Base-by-base conservation (phyloP, 2,113 vertebrate genomes). In the Dolichotis patagonum region DNA sequence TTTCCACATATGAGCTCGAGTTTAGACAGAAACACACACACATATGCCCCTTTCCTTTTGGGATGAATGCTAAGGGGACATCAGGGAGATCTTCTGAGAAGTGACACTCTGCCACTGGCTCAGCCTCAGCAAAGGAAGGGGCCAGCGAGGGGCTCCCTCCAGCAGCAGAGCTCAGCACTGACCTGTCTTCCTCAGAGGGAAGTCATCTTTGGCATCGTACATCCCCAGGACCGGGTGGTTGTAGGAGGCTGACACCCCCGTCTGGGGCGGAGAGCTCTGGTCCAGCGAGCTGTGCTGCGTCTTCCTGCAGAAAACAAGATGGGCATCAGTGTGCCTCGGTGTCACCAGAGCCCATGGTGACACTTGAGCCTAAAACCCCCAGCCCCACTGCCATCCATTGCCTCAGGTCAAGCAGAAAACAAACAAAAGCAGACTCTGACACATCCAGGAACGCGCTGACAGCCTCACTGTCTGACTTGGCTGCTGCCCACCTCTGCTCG, bases 121-220 rank as follows among this genome's bases (percentile, higher is more conserved):
- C 35, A 16, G 35, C 38, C 17, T 0, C 0, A 17, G 16, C 28
- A 4, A 10, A 35, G 10, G 56, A 32, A 3, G 19, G 30, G 0
- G 9, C 22, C 19, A 19, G 14, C 13, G 32, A 7, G 11, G 52
- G 52, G 3, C 4, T 26, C 60, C n/a, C 4, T 2, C 41, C 0
- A 24, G 4, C 8, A 10, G 32, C 67, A 12, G 4, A 11, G 63
- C 43, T 49, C 3, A 20, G 11, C 67, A 67, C 92, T 83, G 98
- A 99, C 99, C 99, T 99, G 99, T 99, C 98, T 99, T 99, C 96
- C 99, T 99, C 90, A 99, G 99, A 0, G 99, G 99, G 97, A 99
- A 99, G 99, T 99, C 99, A 2, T 99, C 99, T 98, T 99, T 99
- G 96, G 99, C 98, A 98, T 99, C 99, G 0, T 99, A 99, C 98